Evolutionary conservation across 2,888 invertebrate species (phyloP), one percentile per base, ranked within the genome.

Genomic region (Alsophila aescularia): DNA sequence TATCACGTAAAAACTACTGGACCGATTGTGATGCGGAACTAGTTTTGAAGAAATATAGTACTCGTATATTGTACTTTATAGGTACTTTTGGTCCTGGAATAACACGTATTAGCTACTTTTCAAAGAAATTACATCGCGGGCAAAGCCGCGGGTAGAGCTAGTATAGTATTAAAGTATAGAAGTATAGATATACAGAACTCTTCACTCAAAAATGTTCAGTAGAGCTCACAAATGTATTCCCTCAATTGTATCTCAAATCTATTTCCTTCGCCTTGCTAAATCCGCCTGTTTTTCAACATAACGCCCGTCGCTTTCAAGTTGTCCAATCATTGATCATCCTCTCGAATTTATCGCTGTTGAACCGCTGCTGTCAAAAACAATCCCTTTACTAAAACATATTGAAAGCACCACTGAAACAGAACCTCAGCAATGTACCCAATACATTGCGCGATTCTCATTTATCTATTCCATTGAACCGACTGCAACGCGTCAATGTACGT

Each of bases 341-440:
- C 63, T 60, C 50, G 60, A 56, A 42, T 50, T 52, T 60, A 51
- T 62, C 60, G 52, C 45, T 50, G 53, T 57, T 55, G 58, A 59
- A 39, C 54, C 42, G 15, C 52, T 32, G 14, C 56, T 68, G 64
- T 67, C 63, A 64, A 58, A 70, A 70, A 69, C 67, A 66, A 67
- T 62, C 47, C 37, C 40, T 15, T 13, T 24, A 62, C 43, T 15
- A 49, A 32, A 61, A 49, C 31, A 29, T 18, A 58, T 41, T 49
- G 40, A 53, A 61, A 52, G 48, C 48, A 29, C 7, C 43, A 40
- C 49, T 49, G 48, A 56, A n/a, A 44, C 32, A 31, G 36, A 32
- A 48, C 18, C 31, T 1, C 43, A 35, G 12, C 44, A 31, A 15
- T 35, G 18, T 50, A 54, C 51, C 8, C 35, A 35, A 58, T 64